Evolutionary conservation across 2,113 vertebrate genomes (phyloP).

Genomic region (Hassar affinis): DNA sequence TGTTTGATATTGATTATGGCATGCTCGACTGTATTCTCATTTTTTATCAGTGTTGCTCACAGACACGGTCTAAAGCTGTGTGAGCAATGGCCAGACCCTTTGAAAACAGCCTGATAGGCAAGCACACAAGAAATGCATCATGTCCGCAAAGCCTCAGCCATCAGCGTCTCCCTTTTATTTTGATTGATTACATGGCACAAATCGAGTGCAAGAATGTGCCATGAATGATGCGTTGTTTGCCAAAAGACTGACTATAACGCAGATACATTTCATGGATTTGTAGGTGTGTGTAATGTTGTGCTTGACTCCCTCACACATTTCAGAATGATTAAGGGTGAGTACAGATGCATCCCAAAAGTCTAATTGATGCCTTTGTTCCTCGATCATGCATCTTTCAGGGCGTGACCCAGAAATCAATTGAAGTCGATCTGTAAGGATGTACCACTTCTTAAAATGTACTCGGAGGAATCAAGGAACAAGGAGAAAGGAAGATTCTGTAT

Average conservation of each 20-base stretch:
- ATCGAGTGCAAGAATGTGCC: slow-evolving; percentile 1
- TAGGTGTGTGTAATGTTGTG: slow-evolving; percentile 29
- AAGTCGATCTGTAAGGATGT: neutral
- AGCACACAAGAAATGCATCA: slow-evolving; percentile 69
- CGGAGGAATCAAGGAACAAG: neutral
- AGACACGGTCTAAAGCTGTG: slow-evolving; percentile 58
- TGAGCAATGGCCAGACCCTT: slow-evolving; percentile 63
- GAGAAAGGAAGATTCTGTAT: neutral
- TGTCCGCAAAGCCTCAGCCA: slow-evolving; percentile 59
- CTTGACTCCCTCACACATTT: neutral
- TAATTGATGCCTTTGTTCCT: neutral
- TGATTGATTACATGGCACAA: slow-evolving; percentile 62
- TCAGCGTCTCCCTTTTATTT: slow-evolving; percentile 67
- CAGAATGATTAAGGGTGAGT: neutral
- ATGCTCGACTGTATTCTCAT: slow-evolving; percentile 30
- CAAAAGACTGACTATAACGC: slow-evolving; percentile 46
- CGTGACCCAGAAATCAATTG: neutral
- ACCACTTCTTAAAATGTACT: neutral
- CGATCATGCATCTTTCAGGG: neutral
- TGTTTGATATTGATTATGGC: slow-evolving; percentile 31
- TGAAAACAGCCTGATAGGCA: slow-evolving; percentile 69
- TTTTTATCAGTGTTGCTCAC: slow-evolving; percentile 32
- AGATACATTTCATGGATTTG: slow-evolving; percentile 59
- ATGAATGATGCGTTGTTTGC: slow-evolving; percentile 23
- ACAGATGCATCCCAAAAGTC: too few relatives aligned